These are phyloP conservation scores for Hyposoter didymator DNA, from an alignment of 2,888 invertebrate genomes.

Conservation along the genomic window DNA sequence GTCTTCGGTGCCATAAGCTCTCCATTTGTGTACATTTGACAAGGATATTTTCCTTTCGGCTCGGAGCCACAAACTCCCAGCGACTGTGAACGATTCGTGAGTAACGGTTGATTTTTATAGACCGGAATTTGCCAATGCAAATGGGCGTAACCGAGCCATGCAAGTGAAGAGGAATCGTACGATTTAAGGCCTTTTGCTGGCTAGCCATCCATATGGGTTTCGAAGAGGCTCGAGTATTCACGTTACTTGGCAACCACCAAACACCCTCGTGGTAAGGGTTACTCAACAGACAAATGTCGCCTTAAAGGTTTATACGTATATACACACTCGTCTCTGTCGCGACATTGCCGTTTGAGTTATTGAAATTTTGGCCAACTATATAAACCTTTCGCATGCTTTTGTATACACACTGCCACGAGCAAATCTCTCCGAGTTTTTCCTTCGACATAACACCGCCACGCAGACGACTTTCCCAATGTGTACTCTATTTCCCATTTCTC, in stretches of 20 bases:
- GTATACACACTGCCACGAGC: slow-evolving; percentile 14
- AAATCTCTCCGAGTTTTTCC: slow-evolving; percentile 24
- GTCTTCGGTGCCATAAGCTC: slow-evolving; percentile 15
- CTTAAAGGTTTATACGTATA: slow-evolving; percentile 11
- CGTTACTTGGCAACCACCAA: slow-evolving; percentile 12
- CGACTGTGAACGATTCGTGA: not conserved
- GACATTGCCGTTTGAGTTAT: slow-evolving; percentile 33
- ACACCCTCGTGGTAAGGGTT: slow-evolving; percentile 6
- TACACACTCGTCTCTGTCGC: not conserved
- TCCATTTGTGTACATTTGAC: slow-evolving; percentile 26
- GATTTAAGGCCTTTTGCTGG: slow-evolving; percentile 5
- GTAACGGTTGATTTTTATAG: slow-evolving; percentile 13
- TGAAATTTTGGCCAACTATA: slow-evolving; percentile 37
- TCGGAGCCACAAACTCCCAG: slow-evolving; percentile 3
- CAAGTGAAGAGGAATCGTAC: not conserved
- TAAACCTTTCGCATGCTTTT: not conserved
- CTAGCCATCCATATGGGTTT: slow-evolving; percentile 6
- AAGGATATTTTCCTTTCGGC: slow-evolving; percentile 32
- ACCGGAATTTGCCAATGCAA: not conserved
- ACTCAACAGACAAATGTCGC: slow-evolving; percentile 14
- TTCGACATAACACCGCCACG: slow-evolving; percentile 7
- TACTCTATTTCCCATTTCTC: not conserved
- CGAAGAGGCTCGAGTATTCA: slow-evolving; percentile 26
- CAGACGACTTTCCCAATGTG: slow-evolving; percentile 16
- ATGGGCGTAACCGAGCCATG: slow-evolving; percentile 11